A percentile compares a stretch with the other conserved stretches of the same genome.
Conservation (phyloP, 2,797 vertebrate species). For the Pseudomugil gertrudae region DNA sequence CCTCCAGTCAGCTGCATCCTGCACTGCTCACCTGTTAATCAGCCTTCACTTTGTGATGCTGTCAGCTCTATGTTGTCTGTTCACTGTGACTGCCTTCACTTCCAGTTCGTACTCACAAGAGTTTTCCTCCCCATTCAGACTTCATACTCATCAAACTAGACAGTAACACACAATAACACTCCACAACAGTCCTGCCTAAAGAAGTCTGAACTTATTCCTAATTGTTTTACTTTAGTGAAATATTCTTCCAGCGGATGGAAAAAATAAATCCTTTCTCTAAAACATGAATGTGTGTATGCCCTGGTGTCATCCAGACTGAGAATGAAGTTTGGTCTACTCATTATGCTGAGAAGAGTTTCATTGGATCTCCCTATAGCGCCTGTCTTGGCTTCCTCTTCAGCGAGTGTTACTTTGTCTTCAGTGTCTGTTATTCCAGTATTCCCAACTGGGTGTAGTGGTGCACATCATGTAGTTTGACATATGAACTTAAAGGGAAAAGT, state of each 20-base stretch:
- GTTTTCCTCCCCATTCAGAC: neutral
- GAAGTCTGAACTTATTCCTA: neutral
- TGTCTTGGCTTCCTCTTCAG: conserved; percentile 28
- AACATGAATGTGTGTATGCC: neutral
- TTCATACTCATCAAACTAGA: conserved; percentile 4
- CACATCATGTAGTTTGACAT: conserved; percentile 40
- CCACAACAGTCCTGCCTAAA: neutral
- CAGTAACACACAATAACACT: neutral
- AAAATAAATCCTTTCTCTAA: neutral
- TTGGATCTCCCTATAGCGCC: conserved; percentile 22
- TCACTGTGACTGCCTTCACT: conserved; percentile 5
- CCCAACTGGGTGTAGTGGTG: conserved; percentile 35
- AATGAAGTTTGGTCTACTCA: too few relatives aligned
- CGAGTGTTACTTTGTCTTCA: conserved; percentile 10
- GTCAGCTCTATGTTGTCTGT: neutral
- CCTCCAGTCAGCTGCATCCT: neutral
- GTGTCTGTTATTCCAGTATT: conserved; percentile 42
- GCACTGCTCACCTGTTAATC: neutral
- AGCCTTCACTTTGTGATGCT: neutral
- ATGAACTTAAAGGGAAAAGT: conserved; percentile 52
- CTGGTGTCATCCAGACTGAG: neutral
- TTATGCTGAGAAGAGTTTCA: conserved; percentile 28
- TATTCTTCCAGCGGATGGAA: neutral
- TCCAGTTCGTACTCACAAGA: neutral
- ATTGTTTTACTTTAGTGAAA: conserved; percentile 4